Evolutionary conservation across 2,797 vertebrate species (phyloP).

Genomic region (Odontamblyopus rebecca): DNA sequence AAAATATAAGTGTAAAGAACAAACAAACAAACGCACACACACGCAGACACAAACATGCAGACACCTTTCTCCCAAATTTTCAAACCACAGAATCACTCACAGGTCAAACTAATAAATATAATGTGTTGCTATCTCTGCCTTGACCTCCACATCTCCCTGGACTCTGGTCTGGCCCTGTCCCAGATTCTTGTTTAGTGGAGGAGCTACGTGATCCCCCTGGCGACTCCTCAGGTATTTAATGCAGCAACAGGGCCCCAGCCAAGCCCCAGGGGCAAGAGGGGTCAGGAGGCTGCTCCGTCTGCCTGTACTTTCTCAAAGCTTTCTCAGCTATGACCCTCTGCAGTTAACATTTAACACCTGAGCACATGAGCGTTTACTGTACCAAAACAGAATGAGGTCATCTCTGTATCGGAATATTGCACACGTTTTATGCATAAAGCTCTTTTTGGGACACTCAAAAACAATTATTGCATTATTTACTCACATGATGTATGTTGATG

Average conservation of each 20-base stretch:
- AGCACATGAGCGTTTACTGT: neutral
- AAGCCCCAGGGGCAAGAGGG: constrained; percentile 14
- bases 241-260: constrained; percentile 32
- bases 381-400: constrained; percentile 1
- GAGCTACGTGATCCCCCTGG: constrained; percentile 66
- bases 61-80: no score
- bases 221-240: constrained; percentile 60
- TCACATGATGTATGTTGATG: no score
- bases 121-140: constrained; percentile 26
- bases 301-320: neutral
- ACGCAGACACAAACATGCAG: no score
- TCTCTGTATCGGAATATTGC: neutral
- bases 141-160: constrained; percentile 14
- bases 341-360: neutral
- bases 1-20: no score
- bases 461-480: no score
- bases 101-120: neutral
- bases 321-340: constrained; percentile 1
- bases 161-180: constrained; percentile 47
- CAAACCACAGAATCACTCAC: no score
- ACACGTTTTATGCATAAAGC: neutral
- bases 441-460: no score
- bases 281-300: neutral
- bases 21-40: no score
- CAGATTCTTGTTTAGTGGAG: constrained; percentile 66